Evolutionary conservation across 2,888 invertebrate species (phyloP).

Genomic region (Limnephilus auricula): DNA sequence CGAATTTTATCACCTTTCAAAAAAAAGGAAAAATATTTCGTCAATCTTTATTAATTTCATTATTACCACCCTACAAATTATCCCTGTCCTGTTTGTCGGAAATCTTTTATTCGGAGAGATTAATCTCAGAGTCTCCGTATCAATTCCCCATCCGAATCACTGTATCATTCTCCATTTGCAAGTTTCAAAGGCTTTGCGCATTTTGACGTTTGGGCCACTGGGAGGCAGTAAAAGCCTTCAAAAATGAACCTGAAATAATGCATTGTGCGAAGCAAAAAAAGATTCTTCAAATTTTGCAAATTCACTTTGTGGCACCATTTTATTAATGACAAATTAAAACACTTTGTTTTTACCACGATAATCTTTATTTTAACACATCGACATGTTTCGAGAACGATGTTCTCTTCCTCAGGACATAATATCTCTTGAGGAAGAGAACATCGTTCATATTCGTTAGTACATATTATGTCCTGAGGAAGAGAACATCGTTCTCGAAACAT

Average conservation of each 20-base stretch:
- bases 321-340: too few relatives aligned
- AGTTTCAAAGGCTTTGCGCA: background rate
- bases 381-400: too few relatives aligned
- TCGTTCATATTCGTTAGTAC: too few relatives aligned
- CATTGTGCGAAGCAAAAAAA: background rate
- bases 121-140: background rate
- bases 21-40: background rate
- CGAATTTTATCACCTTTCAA: too few relatives aligned
- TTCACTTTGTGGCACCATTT: too few relatives aligned
- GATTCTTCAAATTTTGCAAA: too few relatives aligned
- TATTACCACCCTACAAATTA: background rate
- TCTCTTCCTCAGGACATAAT: too few relatives aligned
- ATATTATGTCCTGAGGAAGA: too few relatives aligned
- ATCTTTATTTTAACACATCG: too few relatives aligned
- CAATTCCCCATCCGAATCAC: background rate
- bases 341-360: too few relatives aligned
- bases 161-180: background rate
- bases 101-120: background rate
- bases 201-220: background rate
- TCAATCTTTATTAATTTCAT: background rate
- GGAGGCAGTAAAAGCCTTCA: background rate
- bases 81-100: background rate
- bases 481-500: too few relatives aligned
- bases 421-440: too few relatives aligned
- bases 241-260: conserved; percentile 6